Evolutionary conservation across 2,888 invertebrate genomes (phyloP), one percentile per base, ranked within the genome.

Genomic region (Mythimna pallens): DNA sequence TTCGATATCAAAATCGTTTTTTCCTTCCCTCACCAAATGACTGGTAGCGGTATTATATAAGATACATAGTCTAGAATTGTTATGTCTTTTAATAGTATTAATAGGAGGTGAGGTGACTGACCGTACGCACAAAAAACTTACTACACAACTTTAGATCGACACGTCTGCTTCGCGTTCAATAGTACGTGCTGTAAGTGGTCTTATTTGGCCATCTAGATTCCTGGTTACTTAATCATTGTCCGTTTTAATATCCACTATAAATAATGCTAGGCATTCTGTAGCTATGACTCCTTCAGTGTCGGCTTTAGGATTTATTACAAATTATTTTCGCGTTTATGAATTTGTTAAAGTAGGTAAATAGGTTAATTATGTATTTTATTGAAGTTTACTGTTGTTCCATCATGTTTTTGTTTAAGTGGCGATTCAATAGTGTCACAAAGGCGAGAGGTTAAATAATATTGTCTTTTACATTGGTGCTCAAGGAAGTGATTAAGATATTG

Each of bases 41-140:
- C 47, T 66, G 71, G 68, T 62, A 78, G 66, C 70, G 62, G 52
- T 70, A 36, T 64, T 73, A 71, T 70, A 69, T 65, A 70, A 75
- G 70, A 76, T 70, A 76, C 10, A 69, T 59, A 64, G 55, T 69
- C 63, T 78, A 84, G 81, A 88, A 79, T 85, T 86, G 78, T 83
- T 81, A 82, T 83, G 80, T 82, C 74, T 87, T 85, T 82, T 83
- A 75, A 78, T 86, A 82, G 81, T 86, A 87, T 86, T 85, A 86
- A 86, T 87, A 89, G 82, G 73, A 83, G 68, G 70, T 76, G 76
- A 80, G 90, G 89, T 90, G 82, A 90, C 63, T 86, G 90, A 87
- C 90, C 90, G 89, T 76, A 76, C 67, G 61, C 67, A 83, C 81
- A 89, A 89, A 90, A 89, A 86, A 87, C 83, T 85, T 82, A 83